Conservation (phyloP, 2,888 invertebrate species). For the Masnerella sp. region DNA sequence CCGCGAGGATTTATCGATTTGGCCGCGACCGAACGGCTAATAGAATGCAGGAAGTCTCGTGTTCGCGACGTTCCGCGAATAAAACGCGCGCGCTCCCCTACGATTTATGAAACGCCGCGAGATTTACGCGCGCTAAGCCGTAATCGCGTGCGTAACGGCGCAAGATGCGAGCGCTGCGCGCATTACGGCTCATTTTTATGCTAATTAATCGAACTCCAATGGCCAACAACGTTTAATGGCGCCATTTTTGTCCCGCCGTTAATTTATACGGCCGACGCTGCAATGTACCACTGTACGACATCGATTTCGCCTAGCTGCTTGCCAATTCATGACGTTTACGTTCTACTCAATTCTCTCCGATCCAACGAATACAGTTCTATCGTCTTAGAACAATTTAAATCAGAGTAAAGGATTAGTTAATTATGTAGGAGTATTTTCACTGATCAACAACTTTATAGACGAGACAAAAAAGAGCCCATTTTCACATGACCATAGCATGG, state of each 20-base stretch:
- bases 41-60: slow-evolving; percentile 33
- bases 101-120: slow-evolving; percentile 46
- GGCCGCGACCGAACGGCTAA: slow-evolving; percentile 17
- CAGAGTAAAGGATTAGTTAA: too few relatives aligned
- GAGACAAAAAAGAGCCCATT: too few relatives aligned
- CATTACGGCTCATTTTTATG: slow-evolving; percentile 46
- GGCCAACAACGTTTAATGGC: slow-evolving; percentile 37
- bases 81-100: slow-evolving; percentile 23
- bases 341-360: too few relatives aligned
- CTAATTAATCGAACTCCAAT: slow-evolving; percentile 50
- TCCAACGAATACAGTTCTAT: too few relatives aligned
- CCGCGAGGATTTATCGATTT: slow-evolving; percentile 35
- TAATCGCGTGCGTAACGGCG: slow-evolving; percentile 28
- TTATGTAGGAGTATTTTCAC: too few relatives aligned
- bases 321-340: slow-evolving; percentile 31
- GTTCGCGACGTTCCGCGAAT: slow-evolving; percentile 5
- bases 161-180: slow-evolving; percentile 29
- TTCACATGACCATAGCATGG: too few relatives aligned
- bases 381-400: too few relatives aligned
- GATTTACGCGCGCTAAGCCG: slow-evolving; percentile 34
- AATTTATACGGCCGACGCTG: slow-evolving; percentile 37
- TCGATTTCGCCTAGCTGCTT: slow-evolving; percentile 26
- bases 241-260: slow-evolving; percentile 36
- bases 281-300: slow-evolving; percentile 24
- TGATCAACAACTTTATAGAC: too few relatives aligned